Base-by-base conservation (phyloP, 1,140 invertebrate genomes). In the Thereuonema tuberculata region DNA sequence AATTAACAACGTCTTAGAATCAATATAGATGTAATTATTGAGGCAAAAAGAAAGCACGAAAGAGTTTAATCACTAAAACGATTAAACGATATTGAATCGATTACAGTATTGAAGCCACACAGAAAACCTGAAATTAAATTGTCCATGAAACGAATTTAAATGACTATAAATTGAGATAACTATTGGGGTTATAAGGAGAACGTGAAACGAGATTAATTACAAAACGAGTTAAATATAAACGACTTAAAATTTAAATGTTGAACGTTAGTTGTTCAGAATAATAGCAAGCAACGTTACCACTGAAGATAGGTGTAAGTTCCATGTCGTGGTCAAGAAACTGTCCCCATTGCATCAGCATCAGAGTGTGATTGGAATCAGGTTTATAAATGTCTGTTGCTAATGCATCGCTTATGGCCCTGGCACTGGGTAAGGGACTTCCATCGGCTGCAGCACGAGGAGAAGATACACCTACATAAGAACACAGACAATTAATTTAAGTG, bases 311-410 rank as follows among this genome's bases (percentile, higher is more conserved):
- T 20, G 58, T 59, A 5, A 59, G 24, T 17, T 14, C 2, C 27
- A 59, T 25, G 63, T 81, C 80, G 60, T 82, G 80, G 1, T 80
- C 76, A 5, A 82, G 57, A 56, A 80, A 71, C 66, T 82, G 81
- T 0, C 80, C 79, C 77, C 78, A 81, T 59, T 79, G 75, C 77
- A 81, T 77, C 2, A 76, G 64, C 20, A 69, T 63, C 12, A 72
- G 62, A 17, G 70, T 71, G n/a, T 66, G 62, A n/a, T 72, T 64
- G 0, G 63, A 66, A 62, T 78, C 75, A 1, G 71, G 65, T 2
- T 71, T 64, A 1, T 74, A 66, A 20, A 64, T 52, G 56, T 74
- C 75, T 21, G 15, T 17, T 1, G 71, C 63, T 60, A 80, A 75
- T 25, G 80, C 58, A n/a, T 69, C 63, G 3, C 75, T 77, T 37